phyloP scores from a whole-genome alignment of 2,888 invertebrate genomes.

The Chrysodeixis includens region DNA sequence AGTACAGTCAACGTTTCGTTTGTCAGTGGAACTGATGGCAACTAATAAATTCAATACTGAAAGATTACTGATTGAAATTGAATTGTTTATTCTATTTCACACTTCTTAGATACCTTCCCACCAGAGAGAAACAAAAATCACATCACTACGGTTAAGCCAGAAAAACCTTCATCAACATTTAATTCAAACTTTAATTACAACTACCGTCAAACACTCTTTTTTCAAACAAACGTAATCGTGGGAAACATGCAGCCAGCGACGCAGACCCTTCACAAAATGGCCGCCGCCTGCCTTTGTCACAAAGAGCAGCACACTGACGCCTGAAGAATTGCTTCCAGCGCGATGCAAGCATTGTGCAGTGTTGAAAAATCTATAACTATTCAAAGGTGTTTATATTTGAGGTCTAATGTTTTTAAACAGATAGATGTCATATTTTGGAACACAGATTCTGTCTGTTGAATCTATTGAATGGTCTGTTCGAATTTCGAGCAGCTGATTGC shows the following conservation, averaged over 20 bases:
- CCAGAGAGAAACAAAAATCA: background rate
- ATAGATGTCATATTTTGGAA: too few species aligned
- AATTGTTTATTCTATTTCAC: background rate
- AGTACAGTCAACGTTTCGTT: background rate
- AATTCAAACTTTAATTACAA: constrained; percentile 40
- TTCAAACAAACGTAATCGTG: constrained; percentile 44
- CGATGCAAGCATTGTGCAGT: constrained; percentile 55
- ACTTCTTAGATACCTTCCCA: background rate
- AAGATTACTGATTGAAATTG: background rate
- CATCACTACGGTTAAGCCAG: too few species aligned
- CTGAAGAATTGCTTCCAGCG: constrained; percentile 62
- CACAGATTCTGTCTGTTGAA: too few species aligned
- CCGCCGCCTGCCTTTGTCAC: constrained; percentile 60
- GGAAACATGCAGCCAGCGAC: constrained; percentile 37
- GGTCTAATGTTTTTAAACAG: too few species aligned
- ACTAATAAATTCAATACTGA: background rate
- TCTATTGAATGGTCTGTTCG: too few species aligned
- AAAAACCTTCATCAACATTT: constrained; percentile 29
- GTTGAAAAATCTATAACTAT: constrained; percentile 49
- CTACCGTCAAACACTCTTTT: constrained; percentile 31
- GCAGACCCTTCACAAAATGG: constrained; percentile 51
- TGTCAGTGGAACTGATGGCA: background rate
- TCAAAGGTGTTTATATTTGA: constrained; percentile 38
- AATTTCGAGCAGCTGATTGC: too few species aligned
- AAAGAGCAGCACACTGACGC: constrained; percentile 63